Base-by-base conservation (phyloP, 2,113 vertebrate species). In the Myrmophylax atrothorax region DNA sequence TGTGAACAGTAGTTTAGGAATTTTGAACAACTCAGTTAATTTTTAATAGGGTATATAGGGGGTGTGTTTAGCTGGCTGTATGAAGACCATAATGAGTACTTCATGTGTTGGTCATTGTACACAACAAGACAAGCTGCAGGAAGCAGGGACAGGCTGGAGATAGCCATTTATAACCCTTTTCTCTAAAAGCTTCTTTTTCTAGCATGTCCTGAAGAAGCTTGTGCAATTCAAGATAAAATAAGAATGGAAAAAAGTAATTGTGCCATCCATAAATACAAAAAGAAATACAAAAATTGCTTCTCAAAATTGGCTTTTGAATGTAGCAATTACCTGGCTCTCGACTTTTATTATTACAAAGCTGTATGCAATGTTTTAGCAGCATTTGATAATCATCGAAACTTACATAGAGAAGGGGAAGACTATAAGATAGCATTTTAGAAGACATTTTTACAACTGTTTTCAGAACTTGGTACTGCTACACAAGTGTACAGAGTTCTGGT, bases 261-360 rank as follows among this genome's bases (percentile, higher is more conserved):
- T 9, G 18, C 56, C 81, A 75, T 93, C 84, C 84, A 63, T 83
- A 72, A 95, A 77, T 83, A 47, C 4, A 15, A 42, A 73, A 37
- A 78, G 38, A 40, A 92, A 70, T 55, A 90, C 15, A 28, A 60
- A 84, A 49, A 53, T 77, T 78, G 49, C 44, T 26, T 82, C n/a
- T 91, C 62, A 92, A 94, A 91, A 91, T 63, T 47, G 19, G 46
- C 12, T 80, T 96, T 67, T 93, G 53, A 84, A 85, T 28, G 16
- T 76, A 74, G 35, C 59, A 85, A 25, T 87, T 4, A 5, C 10
- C 69, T 66, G 16, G 14, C 28, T 94, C 40, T 70, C 59, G 28
- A 8, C 40, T 83, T 80, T 79, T 93, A 59, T 82, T 83, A 26
- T 19, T 44, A 44, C 3, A 7, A 70, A 87, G 33, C 69, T 80